Base-by-base conservation (phyloP, 2,888 invertebrate species). In the Chirona hameri region DNA sequence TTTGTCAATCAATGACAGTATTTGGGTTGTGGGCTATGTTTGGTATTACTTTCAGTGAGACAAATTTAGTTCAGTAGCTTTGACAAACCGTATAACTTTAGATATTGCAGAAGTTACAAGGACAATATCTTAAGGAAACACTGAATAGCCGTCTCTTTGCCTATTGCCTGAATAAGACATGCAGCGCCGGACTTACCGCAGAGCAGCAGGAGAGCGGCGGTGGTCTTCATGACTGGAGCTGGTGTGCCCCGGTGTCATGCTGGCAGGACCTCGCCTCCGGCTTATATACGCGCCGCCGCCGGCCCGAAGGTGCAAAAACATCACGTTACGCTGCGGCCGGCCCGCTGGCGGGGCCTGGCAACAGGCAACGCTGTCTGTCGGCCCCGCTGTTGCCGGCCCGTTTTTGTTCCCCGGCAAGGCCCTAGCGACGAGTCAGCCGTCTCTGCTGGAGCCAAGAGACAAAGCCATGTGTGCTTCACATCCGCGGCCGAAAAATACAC, bases 141-240 rank as follows among this genome's bases (percentile, higher is more conserved):
- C 15, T 18, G 12, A 52, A 52, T 52, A 52, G 39, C 10, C 52
- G 39, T 52, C 52, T 52, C 1, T 18, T 12, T 12, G 18, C 15
- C 52, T 52, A 18, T 2, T 4, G 15, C 3, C 52, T 15, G 52
- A 52, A 52, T 4, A 18, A 18, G 52, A 52, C 52, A 12, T 12
- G 52, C 12, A 52, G 52, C 52, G 52, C 60, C 9, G 21, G 27
- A 31, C 76, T 76, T 46, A 76, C 76, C 76, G 46, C 27, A 24
- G 14, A 76, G 76, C 24, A 39, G 46, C 14, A 76, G 21, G 46
- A 76, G 39, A 24, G 46, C 9, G 7, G 76, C 46, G 39, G 46
- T 39, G 76, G 39, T 76, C 76, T 46, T 46, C 76, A 76, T 76
- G 76, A 18, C 76, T 76, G 76, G 76, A 76, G 76, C 72, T 24